Percentiles rank a stretch among this genome's conserved stretches.
phyloP scores from a whole-genome alignment of 2,888 invertebrate species.

The Drosophila bunnanda region DNA sequence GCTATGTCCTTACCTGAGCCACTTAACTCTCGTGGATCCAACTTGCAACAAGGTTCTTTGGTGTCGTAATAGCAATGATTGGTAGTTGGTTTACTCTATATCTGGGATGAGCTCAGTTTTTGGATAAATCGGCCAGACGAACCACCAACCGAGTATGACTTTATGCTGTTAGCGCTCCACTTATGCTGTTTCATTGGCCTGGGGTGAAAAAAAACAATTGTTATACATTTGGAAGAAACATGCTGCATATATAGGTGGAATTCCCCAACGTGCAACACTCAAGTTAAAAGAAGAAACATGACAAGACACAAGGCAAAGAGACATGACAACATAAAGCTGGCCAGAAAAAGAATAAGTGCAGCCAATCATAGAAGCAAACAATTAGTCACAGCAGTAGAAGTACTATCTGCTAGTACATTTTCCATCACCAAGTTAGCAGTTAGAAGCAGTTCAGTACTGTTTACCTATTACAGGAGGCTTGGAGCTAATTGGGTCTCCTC shows the following conservation, averaged over 20 bases:
- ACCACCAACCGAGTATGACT: neutral
- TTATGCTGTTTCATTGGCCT: neutral
- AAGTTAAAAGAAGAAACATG: neutral
- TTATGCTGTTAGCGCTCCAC: neutral
- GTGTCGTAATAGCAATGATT: neutral
- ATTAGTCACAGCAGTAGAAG: neutral
- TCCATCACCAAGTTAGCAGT: conserved; percentile 29
- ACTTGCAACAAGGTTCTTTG: neutral
- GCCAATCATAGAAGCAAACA: neutral
- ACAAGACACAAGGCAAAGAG: neutral
- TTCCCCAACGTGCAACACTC: neutral
- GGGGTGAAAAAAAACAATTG: neutral
- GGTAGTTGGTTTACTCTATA: neutral
- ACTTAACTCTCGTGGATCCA: neutral
- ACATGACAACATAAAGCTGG: neutral
- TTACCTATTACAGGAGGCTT: conserved; percentile 58
- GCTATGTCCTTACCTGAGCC: too few species aligned
- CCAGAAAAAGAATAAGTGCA: neutral
- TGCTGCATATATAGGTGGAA: neutral
- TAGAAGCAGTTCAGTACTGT: neutral
- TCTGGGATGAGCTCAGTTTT: neutral
- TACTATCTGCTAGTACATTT: neutral
- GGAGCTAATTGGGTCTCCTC: conserved; percentile 48
- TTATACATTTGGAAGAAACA: neutral
- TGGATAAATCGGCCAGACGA: neutral